Conservation (phyloP, 2,113 vertebrate genomes). For the Chaenocephalus aceratus region DNA sequence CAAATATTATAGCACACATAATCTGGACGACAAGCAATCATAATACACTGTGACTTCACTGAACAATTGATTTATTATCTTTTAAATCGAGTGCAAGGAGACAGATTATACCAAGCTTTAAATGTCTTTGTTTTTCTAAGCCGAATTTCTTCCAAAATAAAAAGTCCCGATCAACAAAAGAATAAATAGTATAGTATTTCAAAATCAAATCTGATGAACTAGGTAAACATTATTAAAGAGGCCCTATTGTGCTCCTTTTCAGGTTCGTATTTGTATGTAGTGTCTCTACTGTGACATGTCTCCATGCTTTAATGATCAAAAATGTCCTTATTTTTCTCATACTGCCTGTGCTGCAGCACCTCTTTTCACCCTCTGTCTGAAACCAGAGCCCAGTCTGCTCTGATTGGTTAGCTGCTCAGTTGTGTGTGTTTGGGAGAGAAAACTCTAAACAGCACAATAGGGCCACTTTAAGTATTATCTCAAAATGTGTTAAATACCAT, state of each 20-base stretch:
- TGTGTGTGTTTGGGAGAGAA: no score
- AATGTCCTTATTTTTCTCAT: no score
- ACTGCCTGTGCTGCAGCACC: no score
- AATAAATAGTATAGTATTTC: background rate
- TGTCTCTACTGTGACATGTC: no score
- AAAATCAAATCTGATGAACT: background rate
- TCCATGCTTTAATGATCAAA: no score
- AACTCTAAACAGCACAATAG: no score
- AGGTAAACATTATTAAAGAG: background rate
- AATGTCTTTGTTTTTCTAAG: background rate
- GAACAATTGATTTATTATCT: background rate
- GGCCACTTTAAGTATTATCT: background rate
- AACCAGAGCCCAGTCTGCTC: no score
- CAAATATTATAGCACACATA: background rate
- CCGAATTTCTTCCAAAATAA: background rate
- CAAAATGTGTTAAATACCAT: background rate
- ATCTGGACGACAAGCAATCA: background rate
- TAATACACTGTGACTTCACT: background rate
- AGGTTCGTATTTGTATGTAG: no score
- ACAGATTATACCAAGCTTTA: background rate
- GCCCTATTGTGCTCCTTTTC: no score
- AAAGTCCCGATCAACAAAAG: background rate
- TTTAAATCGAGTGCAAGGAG: background rate
- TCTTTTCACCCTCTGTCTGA: no score
- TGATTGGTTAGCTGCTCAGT: no score